These are phyloP conservation scores for Archaeoteleia sp. DNA, from an alignment of 2,888 invertebrate species.

Conservation along the genomic window DNA sequence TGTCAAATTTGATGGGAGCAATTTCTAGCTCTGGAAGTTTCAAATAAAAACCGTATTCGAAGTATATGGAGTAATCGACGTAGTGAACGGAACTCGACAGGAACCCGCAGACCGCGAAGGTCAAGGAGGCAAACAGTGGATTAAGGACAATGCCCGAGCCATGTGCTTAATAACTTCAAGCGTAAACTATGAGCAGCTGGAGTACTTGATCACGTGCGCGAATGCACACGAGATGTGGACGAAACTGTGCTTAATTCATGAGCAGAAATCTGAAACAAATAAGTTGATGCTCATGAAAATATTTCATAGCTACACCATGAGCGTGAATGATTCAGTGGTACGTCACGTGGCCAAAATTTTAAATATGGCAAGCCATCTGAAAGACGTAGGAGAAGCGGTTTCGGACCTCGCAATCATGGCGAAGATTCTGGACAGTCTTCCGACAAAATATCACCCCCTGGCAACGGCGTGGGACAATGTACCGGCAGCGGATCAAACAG, in stretches of 20 bases:
- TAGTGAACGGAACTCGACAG: conserved; percentile 29
- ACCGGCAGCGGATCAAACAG: conserved; percentile 30
- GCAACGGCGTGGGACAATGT: conserved; percentile 55
- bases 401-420: conserved; percentile 45
- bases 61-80: conserved; percentile 30
- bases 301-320: conserved; percentile 39
- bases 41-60: conserved; percentile 41
- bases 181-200: too few relatives aligned
- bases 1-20: conserved; percentile 56
- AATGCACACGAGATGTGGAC: conserved; percentile 49
- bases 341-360: conserved; percentile 43
- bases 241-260: conserved; percentile 41
- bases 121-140: conserved; percentile 30
- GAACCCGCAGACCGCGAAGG: not conserved
- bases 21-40: conserved; percentile 53
- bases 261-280: conserved; percentile 52
- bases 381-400: conserved; percentile 50
- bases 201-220: conserved; percentile 45
- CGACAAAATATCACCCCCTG: conserved; percentile 48
- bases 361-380: conserved; percentile 48
- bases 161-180: conserved; percentile 35
- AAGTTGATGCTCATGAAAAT: conserved; percentile 38
- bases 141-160: conserved; percentile 45
- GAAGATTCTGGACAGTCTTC: conserved; percentile 54
- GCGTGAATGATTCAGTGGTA: conserved; percentile 35